Base-by-base conservation (phyloP, 2,888 invertebrate genomes). In the Amphimallon solstitiale region DNA sequence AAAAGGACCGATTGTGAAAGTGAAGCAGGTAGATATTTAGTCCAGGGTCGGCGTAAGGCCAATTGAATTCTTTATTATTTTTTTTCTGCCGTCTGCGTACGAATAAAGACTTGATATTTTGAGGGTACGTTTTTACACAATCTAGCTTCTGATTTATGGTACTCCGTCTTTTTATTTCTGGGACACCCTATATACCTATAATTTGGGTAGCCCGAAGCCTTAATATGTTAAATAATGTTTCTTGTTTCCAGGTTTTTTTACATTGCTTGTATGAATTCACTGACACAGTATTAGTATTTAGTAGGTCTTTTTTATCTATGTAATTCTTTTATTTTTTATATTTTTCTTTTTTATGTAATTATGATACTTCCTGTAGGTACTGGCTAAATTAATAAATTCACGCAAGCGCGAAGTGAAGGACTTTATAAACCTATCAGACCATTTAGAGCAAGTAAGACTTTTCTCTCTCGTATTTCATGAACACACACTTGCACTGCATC, bases 371-470 rank as follows among this genome's bases (percentile, higher is more conserved):
- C 45, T 65, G 14, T 88, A 92, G 92, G 92, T 90, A 82, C 88
- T 92, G 82, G 86, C 87, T 87, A 91, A 89, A 86, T 84, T 87
- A 82, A 87, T 90, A 84, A 90, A 91, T 84, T 86, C 87, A 79
- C 88, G 88, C 80, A 88, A 87, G 81, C 87, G 86, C 83, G 90
- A 91, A 82, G 83, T 92, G 83, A 88, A 88, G 83, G 90, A 90
- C 81, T 87, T 91, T 81, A 86, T 90, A 81, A 86, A 85, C 79
- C 87, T 92, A 84, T 89, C 91, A 80, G 92, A 92, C 85, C 89
- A 90, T 78, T 88, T 92, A 85, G 91, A 92, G 84, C 92, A 92
- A 91, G 92, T 92, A 92, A 92, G 92, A 86, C 14, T 60, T 61
- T 15, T 35, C 15, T 35, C 37, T 35, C 21, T 61, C 29, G 5